phyloP scores from a whole-genome alignment of 2,113 vertebrate species.

The Tachuris rubrigastra region DNA sequence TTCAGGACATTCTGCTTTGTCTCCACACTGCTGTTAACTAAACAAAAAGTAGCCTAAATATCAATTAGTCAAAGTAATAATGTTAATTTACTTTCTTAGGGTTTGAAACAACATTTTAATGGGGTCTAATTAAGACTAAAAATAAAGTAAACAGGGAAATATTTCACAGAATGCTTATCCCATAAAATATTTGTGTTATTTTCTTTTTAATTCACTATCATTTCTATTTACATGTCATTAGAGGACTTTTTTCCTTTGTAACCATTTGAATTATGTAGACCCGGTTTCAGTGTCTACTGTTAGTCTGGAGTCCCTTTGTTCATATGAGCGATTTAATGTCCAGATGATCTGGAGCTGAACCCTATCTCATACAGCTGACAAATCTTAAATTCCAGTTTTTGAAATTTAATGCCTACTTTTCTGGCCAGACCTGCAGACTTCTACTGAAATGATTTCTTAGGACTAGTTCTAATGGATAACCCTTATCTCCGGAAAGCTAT shows the following conservation, averaged over 20 bases:
- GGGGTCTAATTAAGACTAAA: neutral
- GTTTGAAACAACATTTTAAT: neutral
- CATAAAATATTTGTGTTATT: neutral
- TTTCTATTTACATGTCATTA: neutral
- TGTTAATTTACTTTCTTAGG: neutral
- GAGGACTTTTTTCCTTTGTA: neutral
- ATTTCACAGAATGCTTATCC: neutral
- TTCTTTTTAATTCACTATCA: neutral
- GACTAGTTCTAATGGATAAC: slow-evolving; percentile 16
- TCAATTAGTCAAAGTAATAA: neutral
- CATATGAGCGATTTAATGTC: neutral
- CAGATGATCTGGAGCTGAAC: neutral
- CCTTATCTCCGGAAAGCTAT: neutral
- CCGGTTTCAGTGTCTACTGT: neutral
- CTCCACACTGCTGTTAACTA: neutral
- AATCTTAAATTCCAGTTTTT: neutral
- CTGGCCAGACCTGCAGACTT: neutral
- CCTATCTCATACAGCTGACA: neutral
- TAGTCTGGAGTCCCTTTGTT: neutral
- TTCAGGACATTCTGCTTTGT: neutral
- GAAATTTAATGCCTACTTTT: slow-evolving; percentile 17
- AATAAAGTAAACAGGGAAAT: neutral
- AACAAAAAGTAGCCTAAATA: neutral
- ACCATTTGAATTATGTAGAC: neutral
- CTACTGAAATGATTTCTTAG: slow-evolving; percentile 10